phyloP scores from a whole-genome alignment of 92 coral and sea anemone genomes.

The Blastomussa wellsi region DNA sequence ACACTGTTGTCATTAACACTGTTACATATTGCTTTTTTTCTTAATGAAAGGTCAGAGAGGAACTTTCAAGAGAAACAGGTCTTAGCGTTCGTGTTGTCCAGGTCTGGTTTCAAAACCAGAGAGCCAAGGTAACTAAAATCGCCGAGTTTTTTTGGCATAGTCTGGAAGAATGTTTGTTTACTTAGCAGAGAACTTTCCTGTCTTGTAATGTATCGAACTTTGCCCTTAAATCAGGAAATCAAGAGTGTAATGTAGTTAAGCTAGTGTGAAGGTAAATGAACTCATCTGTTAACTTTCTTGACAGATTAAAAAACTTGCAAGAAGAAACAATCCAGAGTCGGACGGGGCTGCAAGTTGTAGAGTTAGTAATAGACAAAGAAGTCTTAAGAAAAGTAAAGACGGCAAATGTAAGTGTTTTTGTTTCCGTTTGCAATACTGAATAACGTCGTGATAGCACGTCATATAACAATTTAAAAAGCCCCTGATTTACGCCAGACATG shows the following conservation, averaged over 20 bases:
- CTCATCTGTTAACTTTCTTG: background rate
- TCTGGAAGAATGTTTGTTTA: background rate
- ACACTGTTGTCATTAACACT: background rate
- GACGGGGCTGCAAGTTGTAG: conserved; percentile 99
- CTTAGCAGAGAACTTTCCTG: background rate
- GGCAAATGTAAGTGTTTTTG: conserved; percentile 77
- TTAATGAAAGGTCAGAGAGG: conserved; percentile 85
- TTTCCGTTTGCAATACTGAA: background rate
- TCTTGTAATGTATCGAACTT: no score
- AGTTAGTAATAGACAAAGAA: conserved; percentile 95
- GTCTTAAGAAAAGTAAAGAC: conserved; percentile 94
- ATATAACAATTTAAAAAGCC: background rate
- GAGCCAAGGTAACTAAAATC: conserved; percentile 88
- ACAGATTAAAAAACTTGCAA: conserved; percentile 93
- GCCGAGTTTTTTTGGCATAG: background rate
- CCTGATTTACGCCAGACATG: background rate
- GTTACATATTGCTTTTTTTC: background rate
- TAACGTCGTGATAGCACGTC: background rate
- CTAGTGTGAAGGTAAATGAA: background rate
- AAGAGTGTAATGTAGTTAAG: background rate
- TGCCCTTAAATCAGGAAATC: background rate
- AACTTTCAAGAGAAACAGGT: conserved; percentile 98
- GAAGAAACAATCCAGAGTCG: conserved; percentile 97
- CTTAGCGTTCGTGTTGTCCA: conserved; percentile 98
- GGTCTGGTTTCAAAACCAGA: conserved; percentile 99